These are phyloP conservation scores for Scylla paramamosain DNA, from an alignment of 1,140 invertebrate species.

Conservation along the genomic window DNA sequence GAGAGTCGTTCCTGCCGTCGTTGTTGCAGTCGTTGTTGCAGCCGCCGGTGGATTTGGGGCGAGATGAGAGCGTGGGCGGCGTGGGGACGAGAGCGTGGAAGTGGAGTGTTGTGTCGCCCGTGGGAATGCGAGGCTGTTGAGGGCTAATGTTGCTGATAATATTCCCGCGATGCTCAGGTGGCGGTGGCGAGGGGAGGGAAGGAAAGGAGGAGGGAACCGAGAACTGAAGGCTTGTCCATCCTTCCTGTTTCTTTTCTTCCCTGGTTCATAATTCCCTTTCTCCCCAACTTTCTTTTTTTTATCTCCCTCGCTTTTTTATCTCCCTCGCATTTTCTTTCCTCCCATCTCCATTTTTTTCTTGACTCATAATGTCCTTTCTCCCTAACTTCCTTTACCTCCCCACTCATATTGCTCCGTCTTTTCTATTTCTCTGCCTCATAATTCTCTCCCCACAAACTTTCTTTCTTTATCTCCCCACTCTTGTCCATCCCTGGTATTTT, in stretches of 20 bases:
- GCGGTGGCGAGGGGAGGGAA: neutral
- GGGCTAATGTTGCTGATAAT: no score
- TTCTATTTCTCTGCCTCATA: neutral
- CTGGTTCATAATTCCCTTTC: neutral
- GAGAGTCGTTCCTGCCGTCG: neutral
- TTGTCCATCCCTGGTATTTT: neutral
- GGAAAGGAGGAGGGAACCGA: neutral
- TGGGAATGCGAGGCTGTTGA: no score
- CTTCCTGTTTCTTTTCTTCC: neutral
- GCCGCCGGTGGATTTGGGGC: neutral
- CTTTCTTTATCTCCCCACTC: no score
- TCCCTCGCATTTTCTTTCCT: neutral
- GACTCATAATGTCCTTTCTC: no score
- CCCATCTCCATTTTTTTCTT: no score
- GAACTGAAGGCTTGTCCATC: neutral
- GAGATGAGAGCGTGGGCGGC: neutral
- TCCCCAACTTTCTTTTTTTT: neutral
- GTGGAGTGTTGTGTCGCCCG: neutral
- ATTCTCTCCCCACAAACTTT: neutral
- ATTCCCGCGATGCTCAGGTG: no score
- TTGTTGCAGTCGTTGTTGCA: no score
- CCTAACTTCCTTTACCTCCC: neutral
- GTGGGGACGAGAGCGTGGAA: neutral
- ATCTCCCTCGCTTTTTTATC: neutral
- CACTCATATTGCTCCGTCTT: neutral